Base-by-base conservation (phyloP, 1,140 invertebrate species). In the Heliothis subflexa region DNA sequence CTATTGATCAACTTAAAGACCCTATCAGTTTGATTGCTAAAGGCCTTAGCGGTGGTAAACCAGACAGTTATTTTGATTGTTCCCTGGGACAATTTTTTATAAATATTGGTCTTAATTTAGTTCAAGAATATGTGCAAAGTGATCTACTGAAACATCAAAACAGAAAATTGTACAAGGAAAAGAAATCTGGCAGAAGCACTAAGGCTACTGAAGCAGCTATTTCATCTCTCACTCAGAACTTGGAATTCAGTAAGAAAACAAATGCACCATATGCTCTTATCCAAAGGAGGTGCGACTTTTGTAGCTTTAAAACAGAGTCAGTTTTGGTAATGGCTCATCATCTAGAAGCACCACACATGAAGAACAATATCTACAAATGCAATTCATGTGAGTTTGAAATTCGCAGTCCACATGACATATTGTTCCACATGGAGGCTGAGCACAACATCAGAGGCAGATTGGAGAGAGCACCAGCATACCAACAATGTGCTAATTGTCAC, bases 301-400 rank as follows among this genome's bases (percentile, higher is more conserved):
- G 98, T 95, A 98, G 96, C 91, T 99, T 99, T 95, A 98, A 98
- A 93, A 98, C 98, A 0, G 98, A 99, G 93, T 99, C 98, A 18
- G 94, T 96, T 10, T 95, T 98, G 84, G 97, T 98, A 21, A 97
- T 99, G 97, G 96, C 97, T 59, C 97, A 98, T 92, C 98, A 99
- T 93, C 96, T 98, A 88, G 98, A 99, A 90, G 98, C 97, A 77
- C 98, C 98, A 61, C 98, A 99, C 92, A 97, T 98, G 97, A 97
- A 96, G 76, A 97, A 98, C 86, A 97, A 97, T 85, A 96, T 97
- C n/a, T 98, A 98, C 89, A 96, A 97, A 93, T 99, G 98, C 95
- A 98, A 98, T 94, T 98, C 98, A 90, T 99, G 98, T 95, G 93
- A 96, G 0, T 97, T 98, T 85, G 97, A 98, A 91, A 97, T 98